Evolutionary conservation across 2,113 vertebrate species (phyloP), one percentile per base, ranked within the genome.

Genomic region (Scatophagus argus): DNA sequence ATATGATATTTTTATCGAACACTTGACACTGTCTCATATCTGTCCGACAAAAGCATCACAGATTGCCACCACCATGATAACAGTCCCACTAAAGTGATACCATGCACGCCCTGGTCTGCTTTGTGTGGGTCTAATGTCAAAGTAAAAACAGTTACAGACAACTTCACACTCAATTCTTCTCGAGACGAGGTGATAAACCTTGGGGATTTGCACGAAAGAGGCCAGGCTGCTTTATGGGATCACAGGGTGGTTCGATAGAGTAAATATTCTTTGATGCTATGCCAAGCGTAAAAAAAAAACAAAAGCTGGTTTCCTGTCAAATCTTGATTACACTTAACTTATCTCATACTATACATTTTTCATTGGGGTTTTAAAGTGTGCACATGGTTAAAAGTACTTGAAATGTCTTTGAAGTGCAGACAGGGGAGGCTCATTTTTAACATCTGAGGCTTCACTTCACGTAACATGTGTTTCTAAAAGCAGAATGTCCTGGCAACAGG

Each of bases 161-260:
- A 36, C 43, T 23, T 77, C 38, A 0, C n/a, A 10, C 43, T 79
- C 5, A 39, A 16, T 84, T 47, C 52, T 34, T 66, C 25, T 54
- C 8, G 10, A 5, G 59, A 49, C 2, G 5, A 81, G 23, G 62
- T 70, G 77, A 74, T 85, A 85, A 87, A 73, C 72, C 72, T 69
- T 25, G 0, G 75, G 77, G 77, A 86, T 89, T 87, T 65, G 21
- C 31, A 47, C 29, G 39, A 38, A 65, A 78, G 17, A 85, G 79
- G 66, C 16, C 64, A 41, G 43, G 44, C 19, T 17, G 49, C 21
- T 27, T 80, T 52, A 49, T 61, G 44, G 64, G 51, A 79, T 74
- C 56, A 55, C 60, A 34, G 47, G 19, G 23, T 25, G 41, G 21
- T 62, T 64, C 23, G 13, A 12, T 23, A 11, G 46, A 83, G 52